Evolutionary conservation across 2,113 vertebrate genomes (phyloP).

Genomic region (Amphiprion ocellaris): DNA sequence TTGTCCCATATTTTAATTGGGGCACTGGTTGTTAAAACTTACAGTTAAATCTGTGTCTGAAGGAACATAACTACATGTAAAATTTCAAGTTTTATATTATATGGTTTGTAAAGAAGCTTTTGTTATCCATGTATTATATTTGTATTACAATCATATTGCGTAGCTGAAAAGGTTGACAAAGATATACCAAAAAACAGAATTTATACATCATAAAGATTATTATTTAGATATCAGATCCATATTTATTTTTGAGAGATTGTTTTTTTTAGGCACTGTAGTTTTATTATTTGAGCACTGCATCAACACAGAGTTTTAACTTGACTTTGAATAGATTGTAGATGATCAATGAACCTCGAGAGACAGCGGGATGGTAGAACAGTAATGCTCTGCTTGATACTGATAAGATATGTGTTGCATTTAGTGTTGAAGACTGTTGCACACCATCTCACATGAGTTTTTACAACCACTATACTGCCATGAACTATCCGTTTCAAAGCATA

Average conservation of each 20-base stretch:
- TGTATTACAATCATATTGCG: constrained; percentile 63
- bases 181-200: constrained; percentile 74
- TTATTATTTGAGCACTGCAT: constrained; percentile 56
- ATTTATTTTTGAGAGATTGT: constrained; percentile 82
- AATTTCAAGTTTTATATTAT: constrained; percentile 61
- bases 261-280: constrained; percentile 67
- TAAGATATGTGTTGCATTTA: constrained; percentile 15
- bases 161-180: constrained; percentile 62
- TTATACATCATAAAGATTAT: constrained; percentile 69
- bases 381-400: constrained; percentile 11
- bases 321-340: constrained; percentile 39
- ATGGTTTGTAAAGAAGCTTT: constrained; percentile 65
- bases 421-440: constrained; percentile 30
- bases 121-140: constrained; percentile 76
- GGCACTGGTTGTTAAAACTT: constrained; percentile 12
- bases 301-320: constrained; percentile 37
- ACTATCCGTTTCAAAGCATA: neutral
- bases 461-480: neutral
- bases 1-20: constrained; percentile 22
- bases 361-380: neutral
- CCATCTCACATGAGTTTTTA: constrained; percentile 33
- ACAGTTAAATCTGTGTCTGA: constrained; percentile 19
- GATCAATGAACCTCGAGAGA: constrained; percentile 23
- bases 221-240: constrained; percentile 73
- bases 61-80: constrained; percentile 14